Conservation (phyloP, 2,888 invertebrate species). For the Patella pellucida region DNA sequence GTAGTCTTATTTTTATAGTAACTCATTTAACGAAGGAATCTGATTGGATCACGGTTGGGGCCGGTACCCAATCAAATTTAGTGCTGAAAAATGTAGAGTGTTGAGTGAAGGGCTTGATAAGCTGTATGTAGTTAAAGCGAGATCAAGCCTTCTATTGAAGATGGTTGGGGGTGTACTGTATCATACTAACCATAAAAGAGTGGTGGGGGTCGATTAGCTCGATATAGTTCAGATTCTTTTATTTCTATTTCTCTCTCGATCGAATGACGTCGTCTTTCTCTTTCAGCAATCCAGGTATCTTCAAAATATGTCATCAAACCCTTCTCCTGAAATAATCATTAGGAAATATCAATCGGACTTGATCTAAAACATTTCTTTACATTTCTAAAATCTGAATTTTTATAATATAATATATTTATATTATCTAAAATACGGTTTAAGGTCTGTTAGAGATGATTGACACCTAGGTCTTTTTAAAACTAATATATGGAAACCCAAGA, state of each 20-base stretch:
- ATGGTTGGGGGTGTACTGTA: too few species aligned
- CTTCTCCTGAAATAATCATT: constrained; percentile 55
- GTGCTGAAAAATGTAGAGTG: too few species aligned
- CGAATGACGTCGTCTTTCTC: constrained; percentile 61
- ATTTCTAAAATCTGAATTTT: neutral
- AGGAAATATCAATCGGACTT: neutral
- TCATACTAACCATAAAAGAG: constrained; percentile 62
- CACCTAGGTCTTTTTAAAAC: neutral
- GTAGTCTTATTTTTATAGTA: too few species aligned
- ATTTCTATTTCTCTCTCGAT: constrained; percentile 65
- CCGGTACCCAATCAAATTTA: too few species aligned
- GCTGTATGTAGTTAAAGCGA: too few species aligned
- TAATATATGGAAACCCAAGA: neutral
- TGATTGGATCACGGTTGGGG: too few species aligned
- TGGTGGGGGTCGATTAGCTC: constrained; percentile 59
- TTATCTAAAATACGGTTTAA: too few species aligned
- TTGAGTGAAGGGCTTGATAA: too few species aligned
- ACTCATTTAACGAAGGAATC: too few species aligned
- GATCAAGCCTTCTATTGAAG: too few species aligned
- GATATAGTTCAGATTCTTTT: constrained; percentile 66
- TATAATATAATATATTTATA: neutral
- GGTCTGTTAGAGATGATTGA: too few species aligned
- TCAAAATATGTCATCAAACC: constrained; percentile 68
- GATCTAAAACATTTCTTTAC: neutral
- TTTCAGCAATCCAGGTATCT: constrained; percentile 67